phyloP scores from a whole-genome alignment of 2,113 vertebrate species.

The Oncorhynchus tshawytscha region DNA sequence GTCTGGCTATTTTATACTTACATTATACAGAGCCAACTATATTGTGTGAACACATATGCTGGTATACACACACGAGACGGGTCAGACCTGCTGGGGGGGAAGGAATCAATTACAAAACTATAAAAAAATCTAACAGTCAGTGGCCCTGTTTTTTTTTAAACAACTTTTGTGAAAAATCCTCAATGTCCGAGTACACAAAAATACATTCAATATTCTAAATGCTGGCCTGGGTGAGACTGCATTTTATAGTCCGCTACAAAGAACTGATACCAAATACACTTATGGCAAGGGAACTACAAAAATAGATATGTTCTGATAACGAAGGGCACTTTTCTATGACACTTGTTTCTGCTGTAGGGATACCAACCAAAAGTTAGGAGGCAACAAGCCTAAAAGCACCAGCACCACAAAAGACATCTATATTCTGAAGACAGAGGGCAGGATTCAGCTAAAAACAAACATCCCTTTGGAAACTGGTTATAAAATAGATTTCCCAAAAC shows the following conservation, averaged over 20 bases:
- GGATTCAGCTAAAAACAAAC: conserved; percentile 13
- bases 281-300: conserved; percentile 35
- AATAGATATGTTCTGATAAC: conserved; percentile 37
- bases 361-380: not conserved
- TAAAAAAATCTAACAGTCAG: conserved; percentile 18
- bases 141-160: conserved; percentile 29
- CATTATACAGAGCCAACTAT: conserved; percentile 8
- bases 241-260: conserved; percentile 12
- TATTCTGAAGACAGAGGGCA: conserved; percentile 54
- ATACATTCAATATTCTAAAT: conserved; percentile 65
- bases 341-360: not conserved
- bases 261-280: conserved; percentile 16
- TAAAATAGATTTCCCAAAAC: not conserved
- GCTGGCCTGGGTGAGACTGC: conserved; percentile 44
- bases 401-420: conserved; percentile 7
- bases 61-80: conserved; percentile 13
- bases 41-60: not conserved
- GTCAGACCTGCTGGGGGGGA: conserved; percentile 46
- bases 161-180: conserved; percentile 31
- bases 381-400: not conserved
- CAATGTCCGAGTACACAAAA: conserved; percentile 40
- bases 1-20: conserved; percentile 11
- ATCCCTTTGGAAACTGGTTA: conserved; percentile 24
- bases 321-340: conserved; percentile 58
- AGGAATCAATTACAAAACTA: conserved; percentile 30